Percentiles rank a stretch among this genome's conserved stretches.
These are phyloP conservation scores for Temnopleurus reevesii DNA, from an alignment of 53 echinoderm and acorn worm species.

Conservation along the genomic window DNA sequence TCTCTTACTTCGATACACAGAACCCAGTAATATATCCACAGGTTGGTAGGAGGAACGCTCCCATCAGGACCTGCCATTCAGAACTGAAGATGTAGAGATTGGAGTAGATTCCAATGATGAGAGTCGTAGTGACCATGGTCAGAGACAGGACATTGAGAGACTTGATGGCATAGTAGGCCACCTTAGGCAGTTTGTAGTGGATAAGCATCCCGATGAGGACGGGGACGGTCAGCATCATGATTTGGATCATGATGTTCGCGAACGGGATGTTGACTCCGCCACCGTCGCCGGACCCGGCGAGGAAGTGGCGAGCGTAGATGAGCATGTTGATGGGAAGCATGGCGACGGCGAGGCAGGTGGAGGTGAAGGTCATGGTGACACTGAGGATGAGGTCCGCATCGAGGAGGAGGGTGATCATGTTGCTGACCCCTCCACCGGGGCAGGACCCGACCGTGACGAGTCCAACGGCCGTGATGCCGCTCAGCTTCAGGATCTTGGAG, in stretches of 20 bases:
- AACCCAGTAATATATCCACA: slow-evolving; percentile 88
- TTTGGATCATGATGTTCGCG: slow-evolving; percentile 82
- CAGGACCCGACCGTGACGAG: slow-evolving; percentile 91
- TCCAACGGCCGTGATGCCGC: slow-evolving; percentile 78
- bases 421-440: slow-evolving; percentile 93
- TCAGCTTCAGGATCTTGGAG: slow-evolving; percentile 75
- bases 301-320: slow-evolving; percentile 78
- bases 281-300: slow-evolving; percentile 41
- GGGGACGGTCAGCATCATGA: slow-evolving; percentile 79
- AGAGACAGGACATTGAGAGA: slow-evolving; percentile 78
- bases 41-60: slow-evolving; percentile 78
- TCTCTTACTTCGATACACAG: slow-evolving; percentile 67
- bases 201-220: slow-evolving; percentile 79
- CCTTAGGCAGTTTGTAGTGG: slow-evolving; percentile 81
- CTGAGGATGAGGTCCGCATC: slow-evolving; percentile 93
- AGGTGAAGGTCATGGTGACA: slow-evolving; percentile 88
- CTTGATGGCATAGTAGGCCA: slow-evolving; percentile 78
- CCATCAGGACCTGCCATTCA: slow-evolving; percentile 67
- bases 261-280: slow-evolving; percentile 77
- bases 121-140: slow-evolving; percentile 67
- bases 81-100: slow-evolving; percentile 81
- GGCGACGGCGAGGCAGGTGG: slow-evolving; percentile 77
- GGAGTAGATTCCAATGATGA: slow-evolving; percentile 77
- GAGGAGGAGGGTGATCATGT: slow-evolving; percentile 91
- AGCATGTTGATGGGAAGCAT: slow-evolving; percentile 93